Conservation (phyloP, 2,888 invertebrate species). For the Macrophya alboannulata region DNA sequence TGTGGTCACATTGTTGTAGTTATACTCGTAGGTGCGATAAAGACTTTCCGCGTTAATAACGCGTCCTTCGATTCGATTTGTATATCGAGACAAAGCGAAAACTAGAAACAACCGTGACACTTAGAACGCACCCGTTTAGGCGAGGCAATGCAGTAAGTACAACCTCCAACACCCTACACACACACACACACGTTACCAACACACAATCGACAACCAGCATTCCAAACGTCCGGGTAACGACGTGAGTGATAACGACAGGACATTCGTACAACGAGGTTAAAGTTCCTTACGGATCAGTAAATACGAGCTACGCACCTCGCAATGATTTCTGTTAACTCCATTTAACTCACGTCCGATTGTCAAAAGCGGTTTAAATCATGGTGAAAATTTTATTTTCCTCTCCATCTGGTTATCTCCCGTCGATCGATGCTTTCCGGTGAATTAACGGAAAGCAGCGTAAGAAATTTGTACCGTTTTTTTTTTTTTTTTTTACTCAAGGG, state of each 20-base stretch:
- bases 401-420: not conserved
- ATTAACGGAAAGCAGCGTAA: too few species aligned
- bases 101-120: constrained; percentile 57
- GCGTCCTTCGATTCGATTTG: constrained; percentile 11
- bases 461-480: not conserved
- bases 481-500: not conserved
- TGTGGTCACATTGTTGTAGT: not conserved
- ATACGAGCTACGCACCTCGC: constrained; percentile 10
- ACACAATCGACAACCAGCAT: constrained; percentile 31
- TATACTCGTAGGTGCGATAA: not conserved
- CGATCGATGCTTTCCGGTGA: too few species aligned
- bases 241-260: constrained; percentile 25
- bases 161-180: not conserved
- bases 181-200: not conserved
- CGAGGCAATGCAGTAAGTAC: constrained; percentile 60
- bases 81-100: constrained; percentile 43
- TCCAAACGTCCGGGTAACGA: not conserved
- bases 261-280: constrained; percentile 31
- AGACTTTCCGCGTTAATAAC: not conserved
- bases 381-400: not conserved
- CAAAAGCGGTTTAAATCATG: not conserved
- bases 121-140: constrained; percentile 69
- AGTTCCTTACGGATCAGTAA: constrained; percentile 27
- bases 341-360: not conserved
- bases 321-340: not conserved